These are phyloP conservation scores for Eclectus roratus DNA, from an alignment of 2,113 vertebrate genomes.

Conservation along the genomic window DNA sequence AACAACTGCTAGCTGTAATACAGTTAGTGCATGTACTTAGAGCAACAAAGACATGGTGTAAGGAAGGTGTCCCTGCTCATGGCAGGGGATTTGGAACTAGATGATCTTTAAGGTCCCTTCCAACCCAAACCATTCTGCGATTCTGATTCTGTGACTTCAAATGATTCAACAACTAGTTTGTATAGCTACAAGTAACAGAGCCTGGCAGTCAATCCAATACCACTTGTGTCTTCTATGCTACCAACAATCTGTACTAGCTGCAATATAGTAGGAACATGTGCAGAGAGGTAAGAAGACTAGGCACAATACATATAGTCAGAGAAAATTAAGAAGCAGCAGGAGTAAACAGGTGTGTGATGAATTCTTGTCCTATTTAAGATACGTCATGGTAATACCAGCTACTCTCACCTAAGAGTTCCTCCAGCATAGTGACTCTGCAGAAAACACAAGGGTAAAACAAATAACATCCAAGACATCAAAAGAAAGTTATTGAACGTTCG, in stretches of 20 bases:
- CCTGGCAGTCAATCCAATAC: neutral
- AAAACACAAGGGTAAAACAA: neutral
- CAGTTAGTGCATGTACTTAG: neutral
- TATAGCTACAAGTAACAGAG: neutral
- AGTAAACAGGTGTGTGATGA: neutral
- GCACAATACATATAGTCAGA: neutral
- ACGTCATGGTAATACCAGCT: fast-evolving
- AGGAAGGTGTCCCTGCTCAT: neutral
- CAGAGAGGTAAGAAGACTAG: neutral
- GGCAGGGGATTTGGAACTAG: neutral
- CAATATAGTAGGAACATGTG: fast-evolving
- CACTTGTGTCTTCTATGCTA: neutral
- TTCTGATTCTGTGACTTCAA: neutral
- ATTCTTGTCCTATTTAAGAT: neutral
- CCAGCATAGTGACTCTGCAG: neutral
- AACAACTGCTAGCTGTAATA: neutral
- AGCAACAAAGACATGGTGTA: neutral
- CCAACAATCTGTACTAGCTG: neutral
- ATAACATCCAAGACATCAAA: neutral
- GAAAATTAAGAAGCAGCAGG: neutral
- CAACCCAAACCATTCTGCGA: neutral
- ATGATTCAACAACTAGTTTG: neutral
- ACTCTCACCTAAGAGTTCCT: neutral
- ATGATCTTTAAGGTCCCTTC: neutral
- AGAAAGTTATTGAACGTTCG: neutral